Conservation (phyloP, 2,888 invertebrate species). For the Chironomus tentans region DNA sequence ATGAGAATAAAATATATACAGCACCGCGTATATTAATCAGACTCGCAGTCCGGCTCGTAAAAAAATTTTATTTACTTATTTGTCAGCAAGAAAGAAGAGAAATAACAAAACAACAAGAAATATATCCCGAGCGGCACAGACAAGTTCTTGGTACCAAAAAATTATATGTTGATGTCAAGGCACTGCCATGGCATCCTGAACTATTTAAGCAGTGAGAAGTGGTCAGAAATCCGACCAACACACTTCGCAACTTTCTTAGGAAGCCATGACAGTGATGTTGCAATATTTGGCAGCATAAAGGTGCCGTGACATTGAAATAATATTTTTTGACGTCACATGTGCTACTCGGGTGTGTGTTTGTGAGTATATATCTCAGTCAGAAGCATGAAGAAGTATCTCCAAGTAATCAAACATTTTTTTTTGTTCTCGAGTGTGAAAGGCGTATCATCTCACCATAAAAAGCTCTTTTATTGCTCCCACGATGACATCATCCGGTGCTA, state of each 20-base stretch:
- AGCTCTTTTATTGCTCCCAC: slow-evolving; percentile 11
- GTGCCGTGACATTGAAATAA: no score
- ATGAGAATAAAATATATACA: neutral
- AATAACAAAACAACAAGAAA: no score
- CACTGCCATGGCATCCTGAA: no score
- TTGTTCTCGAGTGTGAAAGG: slow-evolving; percentile 6
- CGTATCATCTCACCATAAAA: slow-evolving; percentile 24
- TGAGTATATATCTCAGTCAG: neutral
- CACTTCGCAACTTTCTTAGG: no score
- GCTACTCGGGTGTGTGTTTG: neutral
- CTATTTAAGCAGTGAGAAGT: no score
- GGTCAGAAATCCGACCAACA: no score
- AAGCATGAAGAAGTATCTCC: neutral
- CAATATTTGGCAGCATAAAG: no score
- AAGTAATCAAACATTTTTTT: slow-evolving; percentile 3
- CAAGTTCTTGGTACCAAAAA: no score
- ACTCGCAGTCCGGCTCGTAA: neutral
- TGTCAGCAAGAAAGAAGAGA: neutral
- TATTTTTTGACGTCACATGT: no score
- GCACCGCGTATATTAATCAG: slow-evolving; percentile 14
- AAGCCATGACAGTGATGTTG: no score
- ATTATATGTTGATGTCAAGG: no score
- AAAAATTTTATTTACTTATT: neutral
- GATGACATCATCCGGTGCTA: slow-evolving; percentile 18
- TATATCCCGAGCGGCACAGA: no score